Evolutionary conservation across 2,888 invertebrate genomes (phyloP), one percentile per base, ranked within the genome.

Genomic region (Metacarcinus magister): DNA sequence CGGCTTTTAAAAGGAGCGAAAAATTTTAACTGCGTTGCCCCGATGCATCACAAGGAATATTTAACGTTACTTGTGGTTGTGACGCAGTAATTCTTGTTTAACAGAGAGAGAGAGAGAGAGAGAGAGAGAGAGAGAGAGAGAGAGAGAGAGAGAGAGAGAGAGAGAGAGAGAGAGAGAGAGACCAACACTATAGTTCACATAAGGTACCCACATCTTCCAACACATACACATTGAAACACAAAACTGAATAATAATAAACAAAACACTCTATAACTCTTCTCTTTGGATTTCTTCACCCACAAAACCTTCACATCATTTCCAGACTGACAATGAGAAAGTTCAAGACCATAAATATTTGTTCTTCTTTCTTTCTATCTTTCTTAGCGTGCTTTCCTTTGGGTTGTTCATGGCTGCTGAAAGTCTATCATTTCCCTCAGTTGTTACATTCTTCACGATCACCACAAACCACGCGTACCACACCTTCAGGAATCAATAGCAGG

Each of bases 91-190:
- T 54, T 54, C 19, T 1, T 54, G 54, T 54, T 54, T 10, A 54
- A 54, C 54, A 19, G 54, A 19, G 54, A 67, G 67, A 67, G 67
- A 67, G 67, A 67, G 67, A 67, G 67, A 67, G 67, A 67, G 67
- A 67, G 67, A 67, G 67, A 67, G 67, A 67, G 67, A 67, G 67
- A 67, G 67, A 67, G 67, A 67, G 67, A 67, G 67, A 67, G 67
- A 67, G 67, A 67, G 67, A 67, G 67, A 67, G 67, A 67, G 67
- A 67, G 67, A 67, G 67, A 67, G 67, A 67, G 67, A 67, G 67
- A 67, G 67, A 67, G 67, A 67, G 67, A 67, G 67, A 67, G 67
- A 67, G 67, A 67, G 67, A 39, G 39, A 2, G 0, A 39, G 39
- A 39, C 39, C 39, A 39, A 39, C 39, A 39, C 2, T 39, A 39